Evolutionary conservation across 1,140 invertebrate genomes (phyloP), one percentile per base, ranked within the genome.

Genomic region (Yoshiicerus persimilis): DNA sequence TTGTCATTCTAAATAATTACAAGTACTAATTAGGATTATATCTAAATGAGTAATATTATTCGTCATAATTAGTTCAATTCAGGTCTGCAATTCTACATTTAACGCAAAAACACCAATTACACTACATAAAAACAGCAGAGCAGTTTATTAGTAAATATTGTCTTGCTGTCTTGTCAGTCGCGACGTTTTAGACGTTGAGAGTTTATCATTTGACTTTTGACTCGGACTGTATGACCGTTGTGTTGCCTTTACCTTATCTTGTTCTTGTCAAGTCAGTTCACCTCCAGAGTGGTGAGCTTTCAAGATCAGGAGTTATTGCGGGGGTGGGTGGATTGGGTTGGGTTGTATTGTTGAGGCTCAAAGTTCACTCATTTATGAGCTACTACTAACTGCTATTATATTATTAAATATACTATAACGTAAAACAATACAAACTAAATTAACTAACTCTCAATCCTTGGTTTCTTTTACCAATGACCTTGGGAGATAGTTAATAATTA

Each of bases 141-240:
- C 30, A 80, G 20, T 32, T 34, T 77, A 77, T 36, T 80, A 80
- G 75, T 80, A 80, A 80, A 36, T 80, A n/a, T 80, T 80, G 75
- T 80, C 75, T 80, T 80, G 66, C 16, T 70, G 66, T 70, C 27
- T 30, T 30, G 30, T 70, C 13, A 56, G 64, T 70, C 64, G n/a
- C n/a, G 27, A 25, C 64, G 64, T 80, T 36, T 80, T 32, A 32
- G 75, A 80, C 75, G 75, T 70, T 80, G 75, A 30, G 75, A 80
- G 75, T 80, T 80, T 80, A 56, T 80, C 75, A 80, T 80, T 80
- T 80, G 75, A 80, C 75, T 80, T 80, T 36, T 80, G 75, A 80
- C 75, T 80, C 75, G 75, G 75, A 80, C 75, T 80, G 75, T 38
- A 80, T 80, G 75, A 80, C 75, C 75, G 75, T 80, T 80, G 32